A percentile compares a stretch with the other conserved stretches of the same genome.
These are phyloP conservation scores for Endomychus coccineus DNA, from an alignment of 2,888 invertebrate genomes.

Conservation along the genomic window DNA sequence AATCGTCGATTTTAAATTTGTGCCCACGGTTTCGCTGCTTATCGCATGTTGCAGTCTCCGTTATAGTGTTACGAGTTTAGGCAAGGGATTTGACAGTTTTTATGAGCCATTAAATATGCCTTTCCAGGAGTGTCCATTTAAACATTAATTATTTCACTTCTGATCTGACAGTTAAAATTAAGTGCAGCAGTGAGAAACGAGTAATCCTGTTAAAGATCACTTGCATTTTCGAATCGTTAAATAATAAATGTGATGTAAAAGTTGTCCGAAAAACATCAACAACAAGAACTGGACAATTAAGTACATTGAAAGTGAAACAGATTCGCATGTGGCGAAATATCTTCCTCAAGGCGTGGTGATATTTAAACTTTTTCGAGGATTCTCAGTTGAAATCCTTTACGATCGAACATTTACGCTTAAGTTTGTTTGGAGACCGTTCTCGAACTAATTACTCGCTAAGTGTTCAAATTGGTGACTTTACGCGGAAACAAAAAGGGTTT, in stretches of 20 bases:
- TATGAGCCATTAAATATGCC: constrained; percentile 13
- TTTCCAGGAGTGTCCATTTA: too few relatives aligned
- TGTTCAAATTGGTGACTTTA: too few relatives aligned
- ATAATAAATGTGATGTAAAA: constrained; percentile 9
- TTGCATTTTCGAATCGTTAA: constrained; percentile 10
- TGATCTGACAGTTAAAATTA: constrained; percentile 17
- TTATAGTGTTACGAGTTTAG: constrained; percentile 2
- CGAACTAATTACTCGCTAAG: too few relatives aligned
- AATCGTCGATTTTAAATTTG: too few relatives aligned
- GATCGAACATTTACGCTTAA: too few relatives aligned
- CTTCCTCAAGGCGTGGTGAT: constrained; percentile 13
- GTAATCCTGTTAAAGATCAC: constrained; percentile 18
- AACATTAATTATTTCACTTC: too few relatives aligned
- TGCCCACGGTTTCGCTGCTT: constrained; percentile 8
- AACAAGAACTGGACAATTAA: too few relatives aligned
- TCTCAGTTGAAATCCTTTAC: too few relatives aligned
- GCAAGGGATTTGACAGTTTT: constrained; percentile 6
- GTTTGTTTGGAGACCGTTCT: too few relatives aligned
- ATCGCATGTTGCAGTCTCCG: constrained; percentile 10
- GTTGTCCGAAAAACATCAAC: constrained; percentile 8
- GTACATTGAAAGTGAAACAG: constrained; percentile 13
- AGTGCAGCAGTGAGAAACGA: constrained; percentile 16
- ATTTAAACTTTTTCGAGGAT: too few relatives aligned
- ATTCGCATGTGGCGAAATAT: constrained; percentile 11
- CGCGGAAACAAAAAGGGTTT: too few relatives aligned